Evolutionary conservation across 2,113 vertebrate genomes (phyloP).

Genomic region (Sylvietta virens): DNA sequence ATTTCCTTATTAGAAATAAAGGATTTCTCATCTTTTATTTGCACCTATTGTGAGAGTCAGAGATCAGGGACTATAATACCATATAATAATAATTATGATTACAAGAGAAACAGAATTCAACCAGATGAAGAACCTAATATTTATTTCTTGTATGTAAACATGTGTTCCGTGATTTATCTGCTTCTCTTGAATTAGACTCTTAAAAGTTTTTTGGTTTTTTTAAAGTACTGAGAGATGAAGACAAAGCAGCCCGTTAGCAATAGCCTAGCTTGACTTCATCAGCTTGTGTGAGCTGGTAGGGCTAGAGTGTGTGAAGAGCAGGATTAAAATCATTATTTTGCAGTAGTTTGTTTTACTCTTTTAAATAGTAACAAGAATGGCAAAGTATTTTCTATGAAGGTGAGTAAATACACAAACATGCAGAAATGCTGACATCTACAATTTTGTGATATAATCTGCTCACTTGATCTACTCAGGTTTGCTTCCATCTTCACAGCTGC

Average conservation of each 20-base stretch:
- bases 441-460: not conserved
- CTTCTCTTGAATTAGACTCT: not conserved
- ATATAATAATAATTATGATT: not conserved
- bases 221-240: not conserved
- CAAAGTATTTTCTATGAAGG: not conserved
- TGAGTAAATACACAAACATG: not conserved
- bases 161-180: not conserved
- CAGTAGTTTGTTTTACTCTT: not conserved
- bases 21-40: too few species aligned
- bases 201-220: not conserved
- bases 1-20: not conserved
- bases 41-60: not conserved
- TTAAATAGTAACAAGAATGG: not conserved
- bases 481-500: not conserved
- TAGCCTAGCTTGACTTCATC: not conserved
- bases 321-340: not conserved
- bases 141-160: not conserved
- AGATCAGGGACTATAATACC: not conserved
- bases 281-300: not conserved
- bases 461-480: not conserved
- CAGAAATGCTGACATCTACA: not conserved
- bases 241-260: not conserved
- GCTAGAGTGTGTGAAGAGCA: not conserved
- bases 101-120: not conserved
- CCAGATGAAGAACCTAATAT: not conserved